Percentiles rank a stretch among this genome's conserved stretches.
Evolutionary conservation across 2,113 vertebrate genomes (phyloP).

Genomic region (Bos taurus): ARS-UCD2.0 NC_037338.1:66353001-66353500

Average conservation of each 20-base stretch:
- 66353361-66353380: background rate
- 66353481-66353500: background rate
- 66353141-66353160: background rate
- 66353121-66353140: background rate
- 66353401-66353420: background rate
- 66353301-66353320: background rate
- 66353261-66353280: background rate
- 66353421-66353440: background rate
- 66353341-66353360: background rate
- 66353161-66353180: background rate
- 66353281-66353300: background rate
- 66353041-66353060: background rate
- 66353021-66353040: background rate
- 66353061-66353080: background rate
- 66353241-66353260: background rate
- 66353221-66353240: background rate
- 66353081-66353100: background rate
- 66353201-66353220: background rate
- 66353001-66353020: background rate
- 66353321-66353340: background rate
- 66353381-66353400: background rate
- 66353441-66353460: background rate
- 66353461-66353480: background rate
- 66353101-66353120: background rate
- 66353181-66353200: background rate